Conservation (phyloP, 2,888 invertebrate genomes). For the Orthonychiurus folsomi region DNA sequence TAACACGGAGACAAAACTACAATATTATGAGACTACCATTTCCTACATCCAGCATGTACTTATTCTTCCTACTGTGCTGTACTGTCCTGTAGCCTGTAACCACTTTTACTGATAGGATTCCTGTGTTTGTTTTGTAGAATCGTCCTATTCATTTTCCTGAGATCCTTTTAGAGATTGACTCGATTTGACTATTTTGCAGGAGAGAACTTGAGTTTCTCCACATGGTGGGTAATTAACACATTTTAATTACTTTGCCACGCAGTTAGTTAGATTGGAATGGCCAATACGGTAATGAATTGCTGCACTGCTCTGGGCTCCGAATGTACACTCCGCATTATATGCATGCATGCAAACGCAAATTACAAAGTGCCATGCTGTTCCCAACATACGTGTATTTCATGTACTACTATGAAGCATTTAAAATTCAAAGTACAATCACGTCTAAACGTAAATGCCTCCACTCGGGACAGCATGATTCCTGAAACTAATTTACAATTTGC, state of each 20-base stretch:
- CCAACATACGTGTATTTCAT: too few species aligned
- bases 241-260: conserved; percentile 14
- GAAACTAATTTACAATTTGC: too few species aligned
- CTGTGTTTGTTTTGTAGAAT: neutral
- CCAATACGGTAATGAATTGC: too few species aligned
- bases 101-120: neutral
- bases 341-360: neutral
- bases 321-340: neutral
- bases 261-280: neutral
- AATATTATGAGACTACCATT: neutral
- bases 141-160: neutral
- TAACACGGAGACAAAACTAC: neutral
- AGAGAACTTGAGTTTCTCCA: neutral
- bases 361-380: neutral
- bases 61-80: too few species aligned
- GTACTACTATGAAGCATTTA: too few species aligned
- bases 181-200: neutral
- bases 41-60: neutral
- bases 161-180: neutral
- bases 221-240: conserved; percentile 13
- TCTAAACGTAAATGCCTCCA: too few species aligned
- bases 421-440: too few species aligned
- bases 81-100: neutral
- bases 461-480: too few species aligned
- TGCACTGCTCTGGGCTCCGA: conserved; percentile 1